A percentile compares a stretch with the other conserved stretches of the same genome.
Conservation (phyloP, 1,140 invertebrate species). For the Acromyrmex echinatior region DNA sequence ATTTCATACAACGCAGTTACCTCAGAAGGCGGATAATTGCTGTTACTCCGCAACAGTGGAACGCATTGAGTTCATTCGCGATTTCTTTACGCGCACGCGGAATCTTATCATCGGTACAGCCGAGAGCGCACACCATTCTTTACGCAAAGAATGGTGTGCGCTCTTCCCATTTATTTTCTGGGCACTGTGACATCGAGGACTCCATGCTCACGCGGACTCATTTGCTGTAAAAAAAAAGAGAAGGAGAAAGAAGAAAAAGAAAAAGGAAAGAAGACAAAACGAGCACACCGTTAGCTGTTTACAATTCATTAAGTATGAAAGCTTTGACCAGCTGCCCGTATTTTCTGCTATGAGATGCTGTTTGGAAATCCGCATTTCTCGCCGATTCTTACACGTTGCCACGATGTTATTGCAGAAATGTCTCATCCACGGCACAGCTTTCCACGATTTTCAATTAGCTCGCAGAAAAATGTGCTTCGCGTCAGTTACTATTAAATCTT, state of each 20-base stretch:
- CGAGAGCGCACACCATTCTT: constrained; percentile 11
- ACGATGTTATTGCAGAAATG: neutral
- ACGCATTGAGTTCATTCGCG: neutral
- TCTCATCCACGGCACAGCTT: neutral
- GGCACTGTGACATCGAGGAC: constrained; percentile 36
- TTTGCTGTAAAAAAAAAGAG: constrained; percentile 32
- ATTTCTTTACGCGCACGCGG: neutral
- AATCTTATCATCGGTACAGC: constrained; percentile 11
- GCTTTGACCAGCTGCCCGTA: constrained; percentile 73
- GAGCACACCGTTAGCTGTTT: constrained; percentile 64
- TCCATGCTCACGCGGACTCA: constrained; percentile 20
- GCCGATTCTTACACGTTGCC: neutral
- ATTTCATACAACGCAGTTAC: constrained; percentile 26
- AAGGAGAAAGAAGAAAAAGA: neutral
- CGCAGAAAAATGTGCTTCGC: constrained; percentile 2
- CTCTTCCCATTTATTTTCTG: constrained; percentile 55
- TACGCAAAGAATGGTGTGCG: neutral
- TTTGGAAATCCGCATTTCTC: constrained; percentile 50
- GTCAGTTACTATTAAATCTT: constrained; percentile 13
- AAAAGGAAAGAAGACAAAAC: neutral
- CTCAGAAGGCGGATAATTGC: constrained; percentile 42
- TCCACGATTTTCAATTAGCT: constrained; percentile 40
- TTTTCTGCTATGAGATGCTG: constrained; percentile 3
- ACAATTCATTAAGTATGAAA: constrained; percentile 76
- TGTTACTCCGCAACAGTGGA: neutral